These are phyloP conservation scores for Calvadosia cruxmelitensis DNA, from an alignment of 30 jellyfish, hydroid and myxozoan species.

Conservation along the genomic window DNA sequence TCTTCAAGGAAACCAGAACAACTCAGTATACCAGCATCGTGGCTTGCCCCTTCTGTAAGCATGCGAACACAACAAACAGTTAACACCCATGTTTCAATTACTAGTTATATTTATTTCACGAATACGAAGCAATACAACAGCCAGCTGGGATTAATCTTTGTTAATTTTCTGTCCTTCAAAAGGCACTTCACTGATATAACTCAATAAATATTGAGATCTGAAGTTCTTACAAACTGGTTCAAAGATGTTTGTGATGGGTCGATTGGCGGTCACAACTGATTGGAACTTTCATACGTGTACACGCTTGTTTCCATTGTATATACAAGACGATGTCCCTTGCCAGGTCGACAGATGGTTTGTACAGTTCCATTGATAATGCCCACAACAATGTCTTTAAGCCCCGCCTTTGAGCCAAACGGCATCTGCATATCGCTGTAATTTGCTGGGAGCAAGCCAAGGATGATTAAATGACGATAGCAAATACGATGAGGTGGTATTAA, in stretches of 20 bases:
- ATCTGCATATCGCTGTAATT: slow-evolving; percentile 28
- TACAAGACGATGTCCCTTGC: slow-evolving; percentile 19
- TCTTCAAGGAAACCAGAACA: no score
- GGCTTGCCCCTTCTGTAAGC: no score
- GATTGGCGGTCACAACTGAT: slow-evolving; percentile 42
- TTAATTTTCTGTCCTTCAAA: no score
- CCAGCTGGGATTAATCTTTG: no score
- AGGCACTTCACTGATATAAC: no score
- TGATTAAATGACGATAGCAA: slow-evolving; percentile 29
- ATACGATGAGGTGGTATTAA: slow-evolving; percentile 3
- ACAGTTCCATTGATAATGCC: slow-evolving; percentile 55
- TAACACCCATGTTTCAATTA: no score
- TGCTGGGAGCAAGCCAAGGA: slow-evolving; percentile 29
- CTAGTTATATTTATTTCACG: no score
- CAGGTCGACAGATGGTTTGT: slow-evolving; percentile 37
- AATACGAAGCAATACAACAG: no score
- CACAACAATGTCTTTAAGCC: slow-evolving; percentile 30
- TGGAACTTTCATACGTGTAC: slow-evolving; percentile 47
- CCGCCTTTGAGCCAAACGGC: slow-evolving; percentile 34
- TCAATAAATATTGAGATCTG: no score
- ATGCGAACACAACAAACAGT: no score
- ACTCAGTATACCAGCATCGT: no score
- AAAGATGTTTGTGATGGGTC: slow-evolving; percentile 42
- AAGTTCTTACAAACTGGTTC: no score
- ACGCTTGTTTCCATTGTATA: slow-evolving; percentile 49